Conservation (phyloP, 92 coral and sea anemone genomes). For the Porites rus region DNA sequence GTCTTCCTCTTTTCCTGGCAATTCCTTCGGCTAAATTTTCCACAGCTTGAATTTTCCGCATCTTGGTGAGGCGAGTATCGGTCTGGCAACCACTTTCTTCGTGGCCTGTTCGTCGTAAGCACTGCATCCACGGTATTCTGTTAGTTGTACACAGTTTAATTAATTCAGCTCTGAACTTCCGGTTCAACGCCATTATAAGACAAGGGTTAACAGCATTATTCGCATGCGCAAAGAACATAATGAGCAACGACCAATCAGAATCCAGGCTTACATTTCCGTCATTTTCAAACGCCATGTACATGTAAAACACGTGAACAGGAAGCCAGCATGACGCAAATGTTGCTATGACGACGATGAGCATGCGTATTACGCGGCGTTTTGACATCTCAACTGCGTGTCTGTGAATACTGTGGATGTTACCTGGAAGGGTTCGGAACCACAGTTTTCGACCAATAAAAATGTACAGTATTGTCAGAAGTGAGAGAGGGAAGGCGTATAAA, state of each 20-base stretch:
- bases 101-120: not conserved
- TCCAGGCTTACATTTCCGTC: constrained; percentile 16
- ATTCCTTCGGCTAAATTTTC: constrained; percentile 6
- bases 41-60: constrained; percentile 5
- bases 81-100: not conserved
- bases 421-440: constrained; percentile 45
- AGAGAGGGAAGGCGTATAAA: constrained; percentile 56
- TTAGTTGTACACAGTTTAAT: not conserved
- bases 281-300: constrained; percentile 47
- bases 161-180: constrained; percentile 47
- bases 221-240: constrained; percentile 42
- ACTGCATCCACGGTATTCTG: not conserved
- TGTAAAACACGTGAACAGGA: constrained; percentile 64
- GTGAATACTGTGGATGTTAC: constrained; percentile 30
- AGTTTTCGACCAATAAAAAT: constrained; percentile 47
- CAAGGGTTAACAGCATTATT: constrained; percentile 70
- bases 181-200: constrained; percentile 56
- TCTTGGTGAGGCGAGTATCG: not conserved
- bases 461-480: constrained; percentile 31
- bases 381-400: constrained; percentile 32
- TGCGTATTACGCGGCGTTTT: constrained; percentile 49
- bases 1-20: constrained; percentile 15
- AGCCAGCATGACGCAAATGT: constrained; percentile 64
- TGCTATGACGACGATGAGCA: constrained; percentile 61
- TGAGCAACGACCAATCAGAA: constrained; percentile 32